These are phyloP conservation scores for Tenrec ecaudatus DNA, from an alignment of 2,113 vertebrate species.

Conservation along the genomic window DNA sequence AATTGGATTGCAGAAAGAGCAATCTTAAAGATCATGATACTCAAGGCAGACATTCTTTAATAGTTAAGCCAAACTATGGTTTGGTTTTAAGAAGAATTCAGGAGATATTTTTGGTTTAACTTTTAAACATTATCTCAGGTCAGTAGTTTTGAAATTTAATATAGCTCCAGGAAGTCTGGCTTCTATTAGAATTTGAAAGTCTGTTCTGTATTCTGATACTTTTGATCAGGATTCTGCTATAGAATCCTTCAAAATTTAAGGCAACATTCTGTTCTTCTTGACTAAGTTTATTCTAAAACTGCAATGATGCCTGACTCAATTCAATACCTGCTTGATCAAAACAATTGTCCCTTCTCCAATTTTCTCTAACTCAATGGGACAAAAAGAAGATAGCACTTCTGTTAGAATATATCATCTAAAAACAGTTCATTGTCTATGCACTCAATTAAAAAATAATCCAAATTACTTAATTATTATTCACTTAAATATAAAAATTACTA, in stretches of 20 bases:
- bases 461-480: background rate
- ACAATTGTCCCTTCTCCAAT: background rate
- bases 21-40: too few species aligned
- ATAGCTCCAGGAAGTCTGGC: too few species aligned
- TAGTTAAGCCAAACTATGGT: too few species aligned
- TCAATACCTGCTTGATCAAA: background rate
- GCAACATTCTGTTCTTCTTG: too few species aligned
- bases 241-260: background rate
- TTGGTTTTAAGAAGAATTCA: too few species aligned
- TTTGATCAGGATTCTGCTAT: background rate
- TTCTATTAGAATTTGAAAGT: background rate
- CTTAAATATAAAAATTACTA: background rate
- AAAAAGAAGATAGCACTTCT: background rate
- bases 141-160: too few species aligned
- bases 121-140: too few species aligned
- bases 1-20: background rate
- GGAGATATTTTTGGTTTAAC: too few species aligned
- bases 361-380: background rate
- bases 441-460: constrained; percentile 6
- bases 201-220: background rate
- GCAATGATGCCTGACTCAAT: background rate
- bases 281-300: background rate
- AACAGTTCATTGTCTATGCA: background rate
- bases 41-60: too few species aligned
- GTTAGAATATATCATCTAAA: background rate